Evolutionary conservation across 2,888 invertebrate genomes (phyloP), one percentile per base, ranked within the genome.

Genomic region (Scelioninae gen. 1): DNA sequence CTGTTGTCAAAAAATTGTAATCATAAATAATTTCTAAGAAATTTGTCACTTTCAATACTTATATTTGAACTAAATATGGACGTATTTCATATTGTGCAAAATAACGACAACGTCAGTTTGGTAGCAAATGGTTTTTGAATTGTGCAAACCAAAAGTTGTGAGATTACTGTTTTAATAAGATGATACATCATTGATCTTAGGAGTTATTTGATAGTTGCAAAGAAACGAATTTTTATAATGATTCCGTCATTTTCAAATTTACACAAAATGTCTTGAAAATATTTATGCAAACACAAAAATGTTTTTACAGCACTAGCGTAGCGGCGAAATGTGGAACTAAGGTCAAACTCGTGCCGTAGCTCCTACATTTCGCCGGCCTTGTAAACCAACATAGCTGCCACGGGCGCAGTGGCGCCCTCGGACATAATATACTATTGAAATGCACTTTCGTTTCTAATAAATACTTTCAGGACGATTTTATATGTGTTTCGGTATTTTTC

Each of bases 91-190:
- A 68, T 76, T 68, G 53, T 60, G 68, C 68, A 63, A 38, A 43
- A 31, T n/a, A 34, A 66, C 13, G 66, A 66, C 66, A 51, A 58
- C 66, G 66, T 66, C 66, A 53, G 55, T 40, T 40, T 55, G 29
- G 11, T 60, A 47, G 38, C 5, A 58, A 6, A 31, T 49, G 38
- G 56, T 29, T 74, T 63, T 55, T 72, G 53, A 51, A 62, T 63
- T 53, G 43, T 23, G 31, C 10, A 68, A 60, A 29, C 15, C 11
- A 69, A 58, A 40, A 10, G 58, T 31, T 63, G 76, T 85, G 86
- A 85, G 83, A 83, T 74, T 77, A 75, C 55, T 45, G 85, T 71
- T 76, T 71, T 60, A 23, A 23, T 75, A 79, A 76, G 43, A 68
- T 32, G 68, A 9, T 56, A 45, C 31, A 29, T 40, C 2, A 34